These are phyloP conservation scores for Lasioglossum villosulum DNA, from an alignment of 2,888 invertebrate genomes.

Conservation along the genomic window DNA sequence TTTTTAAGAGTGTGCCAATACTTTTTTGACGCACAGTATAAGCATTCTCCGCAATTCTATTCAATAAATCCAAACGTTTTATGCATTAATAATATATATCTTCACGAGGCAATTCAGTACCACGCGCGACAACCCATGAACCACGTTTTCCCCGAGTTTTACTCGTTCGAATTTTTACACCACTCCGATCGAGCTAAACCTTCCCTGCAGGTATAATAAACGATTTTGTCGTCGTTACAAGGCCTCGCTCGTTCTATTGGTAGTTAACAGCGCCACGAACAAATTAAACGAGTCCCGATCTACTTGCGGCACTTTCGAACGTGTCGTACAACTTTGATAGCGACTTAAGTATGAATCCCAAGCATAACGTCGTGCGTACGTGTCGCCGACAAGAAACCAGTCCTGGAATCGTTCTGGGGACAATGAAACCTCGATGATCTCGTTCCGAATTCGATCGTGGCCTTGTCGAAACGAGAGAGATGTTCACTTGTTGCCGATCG, in stretches of 20 bases:
- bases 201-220: background rate
- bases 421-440: conserved; percentile 2
- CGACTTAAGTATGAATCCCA: background rate
- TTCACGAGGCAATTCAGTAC: background rate
- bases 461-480: background rate
- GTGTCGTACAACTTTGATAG: background rate
- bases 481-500: background rate
- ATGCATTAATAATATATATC: background rate
- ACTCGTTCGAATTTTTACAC: background rate
- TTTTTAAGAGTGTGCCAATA: too few species aligned
- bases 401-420: background rate
- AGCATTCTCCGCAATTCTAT: background rate
- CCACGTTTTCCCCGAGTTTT: background rate
- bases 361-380: background rate
- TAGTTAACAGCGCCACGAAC: background rate
- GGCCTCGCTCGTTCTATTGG: background rate
- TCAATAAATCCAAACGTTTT: background rate
- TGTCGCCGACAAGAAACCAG: conserved; percentile 1
- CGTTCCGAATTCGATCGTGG: background rate
- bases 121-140: background rate
- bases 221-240: background rate
- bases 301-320: background rate
- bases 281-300: background rate
- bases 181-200: too few species aligned
- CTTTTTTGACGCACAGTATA: too few species aligned